A percentile compares a stretch with the other conserved stretches of the same genome.
Evolutionary conservation across 2,797 vertebrate species (phyloP).

Genomic region (Poecilia velifera): DNA sequence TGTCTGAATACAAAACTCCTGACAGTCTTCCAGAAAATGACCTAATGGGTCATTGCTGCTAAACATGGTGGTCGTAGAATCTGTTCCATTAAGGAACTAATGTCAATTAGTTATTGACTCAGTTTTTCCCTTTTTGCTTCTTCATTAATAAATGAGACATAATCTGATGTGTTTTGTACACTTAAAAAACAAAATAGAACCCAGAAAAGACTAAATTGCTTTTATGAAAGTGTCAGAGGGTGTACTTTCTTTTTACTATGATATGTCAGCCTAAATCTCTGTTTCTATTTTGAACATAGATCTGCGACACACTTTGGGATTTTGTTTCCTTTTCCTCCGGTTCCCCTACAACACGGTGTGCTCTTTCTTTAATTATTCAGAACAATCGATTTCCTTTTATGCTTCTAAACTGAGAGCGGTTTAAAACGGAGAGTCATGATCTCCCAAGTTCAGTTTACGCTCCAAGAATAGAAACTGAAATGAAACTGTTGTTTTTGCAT

Average conservation of each 20-base stretch:
- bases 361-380: conserved; percentile 56
- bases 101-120: not conserved
- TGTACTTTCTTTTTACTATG: not conserved
- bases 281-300: conserved; percentile 9
- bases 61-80: not conserved
- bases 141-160: not conserved
- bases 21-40: not conserved
- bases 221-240: not conserved
- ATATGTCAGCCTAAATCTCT: not conserved
- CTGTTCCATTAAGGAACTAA: not conserved
- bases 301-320: not conserved
- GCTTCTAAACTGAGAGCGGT: conserved; percentile 27
- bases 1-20: not conserved
- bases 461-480: conserved; percentile 40
- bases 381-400: conserved; percentile 32
- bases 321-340: conserved; percentile 11
- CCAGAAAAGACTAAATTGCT: not conserved
- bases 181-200: not conserved
- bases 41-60: not conserved
- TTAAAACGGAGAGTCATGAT: conserved; percentile 29
- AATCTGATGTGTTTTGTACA: not conserved
- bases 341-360: not conserved
- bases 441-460: conserved; percentile 33
- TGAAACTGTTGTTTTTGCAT: conserved; percentile 12
- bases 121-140: not conserved